Percentiles rank a stretch among this genome's conserved stretches.
Evolutionary conservation across 2,113 vertebrate genomes (phyloP).

Genomic region (Rhombomys opimus): DNA sequence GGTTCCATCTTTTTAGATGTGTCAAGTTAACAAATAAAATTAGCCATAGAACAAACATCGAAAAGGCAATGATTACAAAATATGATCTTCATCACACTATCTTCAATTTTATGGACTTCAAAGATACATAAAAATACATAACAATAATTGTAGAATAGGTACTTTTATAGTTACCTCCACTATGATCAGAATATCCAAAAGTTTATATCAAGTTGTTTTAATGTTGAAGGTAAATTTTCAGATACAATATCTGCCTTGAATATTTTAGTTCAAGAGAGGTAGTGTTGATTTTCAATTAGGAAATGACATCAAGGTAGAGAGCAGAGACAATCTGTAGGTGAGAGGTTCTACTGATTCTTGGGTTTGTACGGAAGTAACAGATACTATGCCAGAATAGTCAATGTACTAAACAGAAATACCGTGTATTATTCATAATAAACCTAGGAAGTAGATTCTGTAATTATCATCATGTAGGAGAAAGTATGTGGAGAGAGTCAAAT

Average conservation of each 20-base stretch:
- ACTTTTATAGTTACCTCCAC: neutral
- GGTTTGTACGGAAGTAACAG: neutral
- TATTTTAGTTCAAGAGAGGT: neutral
- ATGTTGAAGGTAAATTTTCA: conserved; percentile 1
- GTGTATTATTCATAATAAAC: conserved; percentile 22
- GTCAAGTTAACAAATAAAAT: neutral
- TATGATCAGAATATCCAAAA: neutral
- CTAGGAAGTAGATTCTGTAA: neutral
- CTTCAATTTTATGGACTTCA: neutral
- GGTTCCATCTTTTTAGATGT: neutral
- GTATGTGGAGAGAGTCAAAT: neutral
- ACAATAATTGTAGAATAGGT: neutral
- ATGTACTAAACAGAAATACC: neutral
- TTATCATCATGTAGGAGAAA: neutral
- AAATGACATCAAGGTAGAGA: neutral
- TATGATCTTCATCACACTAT: neutral
- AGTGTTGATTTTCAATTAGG: neutral
- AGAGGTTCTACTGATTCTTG: neutral
- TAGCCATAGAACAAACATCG: neutral
- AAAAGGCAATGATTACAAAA: neutral
- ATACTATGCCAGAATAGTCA: neutral
- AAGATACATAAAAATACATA: neutral
- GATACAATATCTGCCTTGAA: neutral
- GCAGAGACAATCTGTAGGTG: neutral
- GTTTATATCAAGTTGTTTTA: neutral